Conservation (phyloP, 64 coral and sea anemone genomes). For the Dendronephthya gigantea region DNA sequence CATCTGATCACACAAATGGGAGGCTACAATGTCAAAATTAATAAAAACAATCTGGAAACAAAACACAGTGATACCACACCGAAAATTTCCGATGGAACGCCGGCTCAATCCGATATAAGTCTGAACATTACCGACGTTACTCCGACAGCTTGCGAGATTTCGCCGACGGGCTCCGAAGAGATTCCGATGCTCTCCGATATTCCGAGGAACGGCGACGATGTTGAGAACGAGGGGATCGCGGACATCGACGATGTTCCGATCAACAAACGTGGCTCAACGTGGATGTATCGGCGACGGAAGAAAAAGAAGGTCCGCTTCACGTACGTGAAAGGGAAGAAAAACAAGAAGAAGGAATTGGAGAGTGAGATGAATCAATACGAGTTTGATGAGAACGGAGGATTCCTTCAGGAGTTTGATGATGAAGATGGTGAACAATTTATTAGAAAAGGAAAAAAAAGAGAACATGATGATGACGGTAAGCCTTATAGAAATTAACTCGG, state of each 20-base stretch:
- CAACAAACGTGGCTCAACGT: neutral
- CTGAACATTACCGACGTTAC: neutral
- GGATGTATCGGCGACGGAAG: neutral
- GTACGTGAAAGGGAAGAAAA: neutral
- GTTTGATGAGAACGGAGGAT: neutral
- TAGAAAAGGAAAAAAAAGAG: neutral
- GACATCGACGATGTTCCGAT: neutral
- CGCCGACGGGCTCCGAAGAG: neutral
- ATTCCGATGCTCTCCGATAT: neutral
- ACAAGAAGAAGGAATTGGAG: neutral
- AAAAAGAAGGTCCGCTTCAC: constrained; percentile 11
- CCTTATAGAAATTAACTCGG: neutral
- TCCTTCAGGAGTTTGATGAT: neutral
- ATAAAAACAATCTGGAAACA: neutral
- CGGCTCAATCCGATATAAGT: neutral
- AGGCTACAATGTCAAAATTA: neutral
- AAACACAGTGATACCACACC: neutral
- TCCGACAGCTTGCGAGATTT: neutral
- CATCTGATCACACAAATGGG: neutral
- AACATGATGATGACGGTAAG: too few species aligned
- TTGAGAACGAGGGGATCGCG: neutral
- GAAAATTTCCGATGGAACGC: neutral
- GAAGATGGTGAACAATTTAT: neutral
- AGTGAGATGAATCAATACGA: neutral
- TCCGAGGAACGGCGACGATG: neutral